Base-by-base conservation (phyloP, 2,113 vertebrate species). In the Pandion haliaetus region DNA sequence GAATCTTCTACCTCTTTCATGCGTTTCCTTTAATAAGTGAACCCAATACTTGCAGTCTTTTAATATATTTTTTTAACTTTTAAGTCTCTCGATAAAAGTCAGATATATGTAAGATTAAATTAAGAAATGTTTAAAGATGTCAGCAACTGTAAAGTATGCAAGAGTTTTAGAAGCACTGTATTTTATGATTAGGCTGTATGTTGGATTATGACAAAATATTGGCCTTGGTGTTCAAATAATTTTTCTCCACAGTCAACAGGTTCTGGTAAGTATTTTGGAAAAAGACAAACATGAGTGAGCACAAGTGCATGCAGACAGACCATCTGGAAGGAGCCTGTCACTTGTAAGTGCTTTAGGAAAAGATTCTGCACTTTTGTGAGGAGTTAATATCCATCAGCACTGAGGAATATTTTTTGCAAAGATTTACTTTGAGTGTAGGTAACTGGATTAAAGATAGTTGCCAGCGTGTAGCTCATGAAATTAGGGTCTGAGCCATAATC, bases 1-100 rank as follows among this genome's bases (percentile, higher is more conserved):
- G 79, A 96, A 92, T 91, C 82, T 94, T 95, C 97, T 98, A 97
- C 97, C 97, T 97, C 96, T 96, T 97, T 83, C 74, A 31, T 72
- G 61, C 88, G 28, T 95, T 97, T 96, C 67, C 69, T 95, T 97
- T 91, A 88, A 62, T 87, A 96, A 93, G 49, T 90, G 82, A 63
- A 70, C 62, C 88, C 70, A 69, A 74, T 88, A 81, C 59, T 86
- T 88, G 63, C 86, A 95, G 89, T 77, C 80, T 96, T 94, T 93
- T 96, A 91, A 78, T 95, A 95, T 97, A 95, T 94, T 96, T 97
- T 97, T 97, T 97, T 95, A 96, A 80, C 84, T 94, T 94, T 55
- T 69, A 69, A 1, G 72, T 94, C 79, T 93, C 74, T 94, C 8
- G 25, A 86, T 79, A 86, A 94, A 94, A 95, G 79, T 95, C 66